A percentile compares a stretch with the other conserved stretches of the same genome.
phyloP scores from a whole-genome alignment of 2,888 invertebrate genomes.

The Sarcophaga caerulescens region DNA sequence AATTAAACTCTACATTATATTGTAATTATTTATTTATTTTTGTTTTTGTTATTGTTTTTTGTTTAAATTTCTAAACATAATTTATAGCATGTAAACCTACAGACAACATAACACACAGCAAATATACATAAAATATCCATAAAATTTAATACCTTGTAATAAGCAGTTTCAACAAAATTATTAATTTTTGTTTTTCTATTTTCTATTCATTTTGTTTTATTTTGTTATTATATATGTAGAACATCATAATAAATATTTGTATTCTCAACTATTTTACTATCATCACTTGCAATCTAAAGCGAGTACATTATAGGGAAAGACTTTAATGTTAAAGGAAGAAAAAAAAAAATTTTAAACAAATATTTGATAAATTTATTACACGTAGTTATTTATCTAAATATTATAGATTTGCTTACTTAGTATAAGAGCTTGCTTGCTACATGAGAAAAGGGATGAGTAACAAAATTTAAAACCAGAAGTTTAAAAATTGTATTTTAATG shows the following conservation, averaged over 20 bases:
- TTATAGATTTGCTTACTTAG: too few species aligned
- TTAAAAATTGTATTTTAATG: too few species aligned
- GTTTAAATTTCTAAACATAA: not conserved
- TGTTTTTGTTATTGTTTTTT: not conserved
- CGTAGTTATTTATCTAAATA: too few species aligned
- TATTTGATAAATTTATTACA: too few species aligned
- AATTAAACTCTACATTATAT: not conserved
- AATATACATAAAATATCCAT: constrained; percentile 10
- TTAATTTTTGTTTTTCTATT: constrained; percentile 11
- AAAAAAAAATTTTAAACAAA: not conserved
- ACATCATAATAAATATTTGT: constrained; percentile 30
- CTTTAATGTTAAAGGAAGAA: not conserved
- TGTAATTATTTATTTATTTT: constrained; percentile 1
- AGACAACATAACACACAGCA: constrained; percentile 17
- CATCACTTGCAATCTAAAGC: constrained; percentile 25
- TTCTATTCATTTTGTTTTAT: too few species aligned
- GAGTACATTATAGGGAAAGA: not conserved
- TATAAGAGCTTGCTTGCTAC: too few species aligned
- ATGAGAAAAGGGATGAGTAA: too few species aligned
- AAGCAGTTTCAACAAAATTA: constrained; percentile 17
- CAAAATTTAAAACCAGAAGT: too few species aligned
- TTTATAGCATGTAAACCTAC: not conserved
- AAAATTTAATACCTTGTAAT: constrained; percentile 36
- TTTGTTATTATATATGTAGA: too few species aligned
- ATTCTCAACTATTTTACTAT: constrained; percentile 16